Evolutionary conservation across 2,113 vertebrate species (phyloP).

Genomic region (Sorex fumeus): DNA sequence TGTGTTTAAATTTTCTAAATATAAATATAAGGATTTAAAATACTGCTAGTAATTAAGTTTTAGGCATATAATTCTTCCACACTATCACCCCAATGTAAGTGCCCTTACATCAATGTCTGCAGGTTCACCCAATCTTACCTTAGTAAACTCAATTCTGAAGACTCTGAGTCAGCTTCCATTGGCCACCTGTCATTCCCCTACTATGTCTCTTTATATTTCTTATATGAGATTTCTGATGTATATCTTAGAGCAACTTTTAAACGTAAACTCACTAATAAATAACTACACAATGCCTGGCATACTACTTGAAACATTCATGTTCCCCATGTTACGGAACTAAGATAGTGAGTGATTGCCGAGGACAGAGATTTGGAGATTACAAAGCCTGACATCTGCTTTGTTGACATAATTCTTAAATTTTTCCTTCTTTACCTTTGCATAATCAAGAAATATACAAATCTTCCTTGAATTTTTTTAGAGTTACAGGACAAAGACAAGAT

Average conservation of each 20-base stretch:
- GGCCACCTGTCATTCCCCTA: no score
- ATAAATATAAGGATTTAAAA: no score
- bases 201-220: no score
- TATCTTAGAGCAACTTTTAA: not conserved
- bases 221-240: not conserved
- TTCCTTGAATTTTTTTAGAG: not conserved
- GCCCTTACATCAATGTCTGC: no score
- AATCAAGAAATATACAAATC: not conserved
- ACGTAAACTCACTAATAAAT: not conserved
- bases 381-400: not conserved
- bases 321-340: conserved; percentile 24
- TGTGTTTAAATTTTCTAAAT: not conserved
- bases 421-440: not conserved
- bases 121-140: no score
- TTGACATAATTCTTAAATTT: not conserved
- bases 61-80: no score
- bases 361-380: not conserved
- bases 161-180: no score
- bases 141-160: no score
- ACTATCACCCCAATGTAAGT: no score
- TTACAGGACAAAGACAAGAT: not conserved
- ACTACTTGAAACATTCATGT: conserved; percentile 25
- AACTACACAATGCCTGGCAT: not conserved
- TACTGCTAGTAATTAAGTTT: no score
- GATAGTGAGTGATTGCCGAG: not conserved